Percentiles rank a stretch among this genome's conserved stretches.
These are phyloP conservation scores for Leptocoma aspasia DNA, from an alignment of 2,113 vertebrate genomes.

Conservation along the genomic window DNA sequence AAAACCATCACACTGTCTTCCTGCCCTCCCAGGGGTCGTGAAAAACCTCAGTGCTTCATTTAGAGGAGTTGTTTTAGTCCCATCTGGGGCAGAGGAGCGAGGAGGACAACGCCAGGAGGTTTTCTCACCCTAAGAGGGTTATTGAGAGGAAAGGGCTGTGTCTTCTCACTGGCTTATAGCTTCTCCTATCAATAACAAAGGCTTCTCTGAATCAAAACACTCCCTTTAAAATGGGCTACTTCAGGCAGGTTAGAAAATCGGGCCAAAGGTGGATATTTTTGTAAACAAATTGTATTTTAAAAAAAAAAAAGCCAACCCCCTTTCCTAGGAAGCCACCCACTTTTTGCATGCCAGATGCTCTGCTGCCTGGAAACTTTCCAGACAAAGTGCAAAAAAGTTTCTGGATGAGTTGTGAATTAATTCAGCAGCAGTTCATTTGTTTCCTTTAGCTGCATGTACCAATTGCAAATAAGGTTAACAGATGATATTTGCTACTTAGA, in stretches of 20 bases:
- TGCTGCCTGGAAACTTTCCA: slow-evolving; percentile 54
- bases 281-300: background rate
- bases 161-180: background rate
- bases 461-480: slow-evolving; percentile 50
- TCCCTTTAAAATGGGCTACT: background rate
- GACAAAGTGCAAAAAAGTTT: slow-evolving; percentile 59
- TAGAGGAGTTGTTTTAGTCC: background rate
- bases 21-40: background rate
- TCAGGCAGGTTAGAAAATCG: background rate
- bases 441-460: slow-evolving; percentile 40
- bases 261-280: background rate
- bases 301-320: background rate
- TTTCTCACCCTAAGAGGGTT: background rate
- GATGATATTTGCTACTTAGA: slow-evolving; percentile 39
- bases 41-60: background rate
- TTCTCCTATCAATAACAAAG: background rate
- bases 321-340: slow-evolving; percentile 20
- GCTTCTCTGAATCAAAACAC: background rate
- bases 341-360: slow-evolving; percentile 57
- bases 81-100: background rate
- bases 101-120: background rate
- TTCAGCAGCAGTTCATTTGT: slow-evolving; percentile 60
- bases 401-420: slow-evolving; percentile 52
- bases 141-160: background rate
- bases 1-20: background rate